Conservation (phyloP, 1,140 invertebrate genomes). For the Diuraphis noxia region DNA sequence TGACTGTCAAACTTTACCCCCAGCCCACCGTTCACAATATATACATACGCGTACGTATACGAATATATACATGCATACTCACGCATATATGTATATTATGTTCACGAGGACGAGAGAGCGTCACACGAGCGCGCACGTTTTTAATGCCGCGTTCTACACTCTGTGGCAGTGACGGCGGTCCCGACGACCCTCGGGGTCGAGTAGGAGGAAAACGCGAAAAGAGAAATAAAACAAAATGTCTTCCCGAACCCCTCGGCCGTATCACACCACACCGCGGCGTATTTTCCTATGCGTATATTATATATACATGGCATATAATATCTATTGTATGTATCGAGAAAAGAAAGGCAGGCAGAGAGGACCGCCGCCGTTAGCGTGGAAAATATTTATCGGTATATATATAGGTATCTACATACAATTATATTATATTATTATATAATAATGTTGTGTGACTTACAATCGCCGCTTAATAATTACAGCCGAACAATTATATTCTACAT, state of each 20-base stretch:
- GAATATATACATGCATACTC: neutral
- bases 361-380: neutral
- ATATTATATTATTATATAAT: neutral
- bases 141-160: slow-evolving; percentile 47
- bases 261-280: neutral
- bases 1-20: slow-evolving; percentile 15
- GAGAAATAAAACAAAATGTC: slow-evolving; percentile 53
- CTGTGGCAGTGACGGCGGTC: slow-evolving; percentile 10
- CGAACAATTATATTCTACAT: neutral
- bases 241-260: slow-evolving; percentile 4
- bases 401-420: neutral
- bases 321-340: neutral
- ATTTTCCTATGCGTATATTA: neutral
- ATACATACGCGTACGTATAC: neutral
- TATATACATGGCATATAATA: neutral
- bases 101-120: slow-evolving; percentile 28
- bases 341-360: neutral
- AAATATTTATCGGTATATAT: neutral
- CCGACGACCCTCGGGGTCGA: slow-evolving; percentile 26
- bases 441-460: neutral
- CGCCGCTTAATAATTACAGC: neutral
- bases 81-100: neutral
- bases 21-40: neutral
- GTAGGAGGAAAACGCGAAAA: slow-evolving; percentile 28
- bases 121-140: slow-evolving; percentile 51